A percentile compares a stretch with the other conserved stretches of the same genome.
Conservation (phyloP, 2,113 vertebrate genomes). For the Erinaceus europaeus region DNA sequence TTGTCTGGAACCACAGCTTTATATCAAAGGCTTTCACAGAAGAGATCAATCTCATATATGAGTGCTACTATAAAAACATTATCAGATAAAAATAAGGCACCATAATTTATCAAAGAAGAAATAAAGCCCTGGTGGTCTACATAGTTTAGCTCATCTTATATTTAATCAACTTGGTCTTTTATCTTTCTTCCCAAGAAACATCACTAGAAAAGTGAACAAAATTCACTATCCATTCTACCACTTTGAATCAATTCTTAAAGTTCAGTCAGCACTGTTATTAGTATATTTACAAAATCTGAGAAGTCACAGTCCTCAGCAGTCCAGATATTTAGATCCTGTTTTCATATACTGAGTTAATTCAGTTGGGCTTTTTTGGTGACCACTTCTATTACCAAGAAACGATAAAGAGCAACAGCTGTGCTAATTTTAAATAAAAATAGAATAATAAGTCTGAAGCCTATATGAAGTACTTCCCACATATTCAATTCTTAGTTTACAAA, state of each 20-base stretch:
- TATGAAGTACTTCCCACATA: not conserved
- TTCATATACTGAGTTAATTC: not conserved
- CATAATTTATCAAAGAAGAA: not conserved
- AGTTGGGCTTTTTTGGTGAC: too few relatives aligned
- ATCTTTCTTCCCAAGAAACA: not conserved
- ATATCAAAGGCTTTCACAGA: not conserved
- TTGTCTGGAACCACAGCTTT: not conserved
- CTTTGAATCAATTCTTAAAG: not conserved
- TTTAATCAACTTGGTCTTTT: not conserved
- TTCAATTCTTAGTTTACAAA: not conserved
- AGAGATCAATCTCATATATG: not conserved
- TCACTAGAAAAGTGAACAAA: not conserved
- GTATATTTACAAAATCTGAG: not conserved
- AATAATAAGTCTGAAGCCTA: not conserved
- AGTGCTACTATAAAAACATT: not conserved
- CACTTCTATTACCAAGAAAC: not conserved
- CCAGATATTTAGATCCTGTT: not conserved
- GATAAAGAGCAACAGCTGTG: not conserved
- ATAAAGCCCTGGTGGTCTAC: not conserved
- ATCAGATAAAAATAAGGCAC: conserved; percentile 10
- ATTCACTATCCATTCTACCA: not conserved
- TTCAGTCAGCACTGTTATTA: not conserved
- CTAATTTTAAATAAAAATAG: not conserved
- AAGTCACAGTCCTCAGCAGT: not conserved
- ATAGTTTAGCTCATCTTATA: not conserved